phyloP scores from a whole-genome alignment of 2,888 invertebrate species.

The Octonoba sinensis region DNA sequence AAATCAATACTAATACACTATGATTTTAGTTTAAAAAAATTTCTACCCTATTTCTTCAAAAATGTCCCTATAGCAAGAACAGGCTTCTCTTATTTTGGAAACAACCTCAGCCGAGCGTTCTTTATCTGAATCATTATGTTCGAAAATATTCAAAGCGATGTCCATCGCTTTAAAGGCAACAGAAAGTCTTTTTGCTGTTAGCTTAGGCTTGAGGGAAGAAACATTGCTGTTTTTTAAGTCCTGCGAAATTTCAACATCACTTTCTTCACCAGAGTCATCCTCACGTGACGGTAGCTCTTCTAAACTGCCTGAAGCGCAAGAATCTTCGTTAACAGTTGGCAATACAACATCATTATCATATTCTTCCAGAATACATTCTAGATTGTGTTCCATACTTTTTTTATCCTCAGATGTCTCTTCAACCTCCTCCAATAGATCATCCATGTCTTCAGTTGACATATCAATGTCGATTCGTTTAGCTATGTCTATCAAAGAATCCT shows the following conservation, averaged over 20 bases:
- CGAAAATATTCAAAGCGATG: conserved; percentile 8
- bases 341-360: no score
- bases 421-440: background rate
- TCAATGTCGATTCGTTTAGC: conserved; percentile 9
- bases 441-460: conserved; percentile 8
- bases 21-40: no score
- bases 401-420: background rate
- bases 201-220: background rate
- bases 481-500: background rate
- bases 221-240: no score
- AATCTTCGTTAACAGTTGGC: no score
- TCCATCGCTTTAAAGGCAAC: background rate
- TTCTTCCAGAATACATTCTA: no score
- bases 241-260: background rate
- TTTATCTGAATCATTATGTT: conserved; percentile 4
- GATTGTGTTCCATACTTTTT: no score
- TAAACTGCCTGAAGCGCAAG: background rate
- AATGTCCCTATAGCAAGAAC: conserved; percentile 1
- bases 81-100: background rate
- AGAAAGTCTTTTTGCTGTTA: conserved; percentile 3
- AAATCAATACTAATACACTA: no score
- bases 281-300: background rate
- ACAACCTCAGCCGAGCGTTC: background rate
- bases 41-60: background rate
- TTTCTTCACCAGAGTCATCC: conserved; percentile 1